Conservation (phyloP, 1,140 invertebrate species). For the Homarus americanus region DNA sequence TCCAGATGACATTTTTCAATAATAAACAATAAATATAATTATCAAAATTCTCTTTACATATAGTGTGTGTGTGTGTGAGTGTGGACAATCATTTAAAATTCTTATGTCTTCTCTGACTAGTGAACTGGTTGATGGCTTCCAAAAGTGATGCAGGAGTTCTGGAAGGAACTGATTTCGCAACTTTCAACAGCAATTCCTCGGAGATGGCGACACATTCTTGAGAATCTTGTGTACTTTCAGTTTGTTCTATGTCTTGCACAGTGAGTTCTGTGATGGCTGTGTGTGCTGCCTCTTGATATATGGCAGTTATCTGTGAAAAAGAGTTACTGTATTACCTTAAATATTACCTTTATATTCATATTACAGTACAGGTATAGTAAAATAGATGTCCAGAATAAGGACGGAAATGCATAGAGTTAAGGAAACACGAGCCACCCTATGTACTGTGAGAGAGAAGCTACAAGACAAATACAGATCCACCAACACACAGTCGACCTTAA, state of each 20-base stretch:
- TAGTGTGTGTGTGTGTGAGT: too few relatives aligned
- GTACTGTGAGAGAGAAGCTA: too few relatives aligned
- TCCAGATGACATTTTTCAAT: too few relatives aligned
- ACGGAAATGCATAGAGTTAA: background rate
- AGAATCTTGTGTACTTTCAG: background rate
- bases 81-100: too few relatives aligned
- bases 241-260: background rate
- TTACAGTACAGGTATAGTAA: background rate
- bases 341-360: background rate
- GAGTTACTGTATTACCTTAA: background rate
- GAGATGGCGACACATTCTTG: background rate
- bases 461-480: background rate
- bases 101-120: constrained; percentile 20
- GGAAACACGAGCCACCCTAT: background rate
- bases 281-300: constrained; percentile 24
- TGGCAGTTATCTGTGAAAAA: background rate
- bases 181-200: background rate
- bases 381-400: background rate
- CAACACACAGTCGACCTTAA: background rate
- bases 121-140: background rate
- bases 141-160: constrained; percentile 21
- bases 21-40: too few relatives aligned
- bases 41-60: too few relatives aligned
- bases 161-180: background rate
- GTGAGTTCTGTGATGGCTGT: background rate